Evolutionary conservation across 64 coral and sea anemone species (phyloP).

Genomic region (Astreopora myriophthalma): DNA sequence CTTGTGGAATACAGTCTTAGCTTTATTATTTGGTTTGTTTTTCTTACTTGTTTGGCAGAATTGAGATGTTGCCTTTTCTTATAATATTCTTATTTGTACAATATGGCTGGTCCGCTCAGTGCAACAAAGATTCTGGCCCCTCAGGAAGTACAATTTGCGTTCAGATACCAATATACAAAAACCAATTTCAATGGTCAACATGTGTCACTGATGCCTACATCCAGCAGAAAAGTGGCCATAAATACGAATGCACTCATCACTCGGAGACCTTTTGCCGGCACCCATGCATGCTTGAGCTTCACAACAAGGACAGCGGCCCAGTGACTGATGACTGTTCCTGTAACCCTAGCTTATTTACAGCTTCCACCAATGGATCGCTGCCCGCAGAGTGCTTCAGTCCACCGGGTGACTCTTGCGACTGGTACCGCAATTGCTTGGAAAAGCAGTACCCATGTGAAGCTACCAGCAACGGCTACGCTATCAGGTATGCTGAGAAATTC

Average conservation of each 20-base stretch:
- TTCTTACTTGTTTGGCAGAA: not conserved
- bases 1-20: not conserved
- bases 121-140: not conserved
- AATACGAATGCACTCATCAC: not conserved
- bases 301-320: not conserved
- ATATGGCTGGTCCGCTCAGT: not conserved
- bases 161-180: not conserved
- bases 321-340: constrained; percentile 60
- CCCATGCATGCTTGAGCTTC: constrained; percentile 57
- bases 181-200: constrained; percentile 63
- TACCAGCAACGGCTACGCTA: constrained; percentile 47
- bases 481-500: constrained; percentile 58
- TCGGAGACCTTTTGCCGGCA: constrained; percentile 44
- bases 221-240: constrained; percentile 39
- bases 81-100: not conserved
- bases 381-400: constrained; percentile 56
- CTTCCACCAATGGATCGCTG: not conserved
- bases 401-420: constrained; percentile 45
- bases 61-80: not conserved
- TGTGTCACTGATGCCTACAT: constrained; percentile 76
- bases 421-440: constrained; percentile 82
- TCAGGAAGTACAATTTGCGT: not conserved
- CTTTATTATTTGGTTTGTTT: not conserved
- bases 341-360: not conserved
- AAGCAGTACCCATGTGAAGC: constrained; percentile 35